Percentiles rank a stretch among this genome's conserved stretches.
These are phyloP conservation scores for Solenodon paradoxus DNA, from an alignment of 2,113 vertebrate genomes.

Conservation along the genomic window DNA sequence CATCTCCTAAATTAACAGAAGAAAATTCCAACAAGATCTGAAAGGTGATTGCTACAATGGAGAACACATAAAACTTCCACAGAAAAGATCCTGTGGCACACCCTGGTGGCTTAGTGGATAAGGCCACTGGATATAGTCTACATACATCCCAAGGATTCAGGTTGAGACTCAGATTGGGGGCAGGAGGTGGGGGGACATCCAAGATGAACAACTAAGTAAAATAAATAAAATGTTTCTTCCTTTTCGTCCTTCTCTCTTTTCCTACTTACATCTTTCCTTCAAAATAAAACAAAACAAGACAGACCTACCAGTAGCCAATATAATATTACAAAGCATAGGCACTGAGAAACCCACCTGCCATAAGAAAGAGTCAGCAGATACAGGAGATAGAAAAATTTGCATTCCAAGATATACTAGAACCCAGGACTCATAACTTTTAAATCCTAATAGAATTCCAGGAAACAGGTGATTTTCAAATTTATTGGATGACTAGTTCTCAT, in stretches of 20 bases:
- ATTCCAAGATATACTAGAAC: background rate
- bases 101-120: too few relatives aligned
- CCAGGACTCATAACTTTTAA: background rate
- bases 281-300: too few relatives aligned
- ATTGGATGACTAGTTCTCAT: background rate
- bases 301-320: too few relatives aligned
- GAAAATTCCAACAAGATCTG: background rate
- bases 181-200: too few relatives aligned
- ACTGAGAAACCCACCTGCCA: background rate
- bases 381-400: background rate
- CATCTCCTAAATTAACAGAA: background rate
- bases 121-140: too few relatives aligned
- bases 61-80: background rate
- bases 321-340: background rate
- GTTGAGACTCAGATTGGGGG: too few relatives aligned
- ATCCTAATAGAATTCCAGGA: background rate
- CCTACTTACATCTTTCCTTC: too few relatives aligned
- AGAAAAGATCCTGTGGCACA: background rate
- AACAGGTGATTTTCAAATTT: conserved; percentile 43
- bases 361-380: background rate
- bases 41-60: background rate
- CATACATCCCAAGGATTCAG: too few relatives aligned
- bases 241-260: too few relatives aligned
- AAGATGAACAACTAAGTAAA: too few relatives aligned
- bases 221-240: too few relatives aligned